Base-by-base conservation (phyloP, 2,888 invertebrate genomes). In the Leuctra nigra region DNA sequence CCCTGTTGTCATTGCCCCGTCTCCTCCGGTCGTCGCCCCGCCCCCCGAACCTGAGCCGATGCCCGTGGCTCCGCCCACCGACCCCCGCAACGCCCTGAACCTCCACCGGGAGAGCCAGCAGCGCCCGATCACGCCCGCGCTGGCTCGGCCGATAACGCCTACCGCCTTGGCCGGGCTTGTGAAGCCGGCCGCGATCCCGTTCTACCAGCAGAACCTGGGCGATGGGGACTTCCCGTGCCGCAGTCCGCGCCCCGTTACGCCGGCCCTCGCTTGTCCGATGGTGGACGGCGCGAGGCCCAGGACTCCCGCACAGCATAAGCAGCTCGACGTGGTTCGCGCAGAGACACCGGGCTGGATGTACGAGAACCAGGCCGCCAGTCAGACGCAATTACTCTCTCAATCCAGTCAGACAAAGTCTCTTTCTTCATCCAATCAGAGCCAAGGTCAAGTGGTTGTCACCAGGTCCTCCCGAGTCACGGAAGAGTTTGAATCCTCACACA, bases 111-210 rank as follows among this genome's bases (percentile, higher is more conserved):
- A 29, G 18, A 20, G 35, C 13, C 50, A 50, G 22, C 50, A 35
- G 2, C 33, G 50, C 14, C 33, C 50, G 35, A 50, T 50, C 18
- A 33, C 22, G 18, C 50, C 50, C 41, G 18, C 4, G 2, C 6
- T 35, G n/a, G 20, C 50, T 20, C 50, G 48, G 2, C 25, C 48
- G n/a, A 1, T 29, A 4, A 65, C 64, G 50, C 67, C 66, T 50
- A 60, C 64, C 1, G 58, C 65, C 4, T 64, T 66, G 2, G 66
- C 67, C 70, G 68, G 70, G 1, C 62, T 74, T 9, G 87, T 86
- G 67, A 84, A 84, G 70, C 85, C 88, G 23, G 85, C 86, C 1
- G 82, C 87, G 52, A 81, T 91, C 63, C 90, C 90, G 7, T 82
- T 81, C 65, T 91, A 91, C 68, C 90, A 91, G 55, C 63, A 63